Evolutionary conservation across 1,140 invertebrate species (phyloP), one percentile per base, ranked within the genome.

Genomic region (Drusus annulatus): DNA sequence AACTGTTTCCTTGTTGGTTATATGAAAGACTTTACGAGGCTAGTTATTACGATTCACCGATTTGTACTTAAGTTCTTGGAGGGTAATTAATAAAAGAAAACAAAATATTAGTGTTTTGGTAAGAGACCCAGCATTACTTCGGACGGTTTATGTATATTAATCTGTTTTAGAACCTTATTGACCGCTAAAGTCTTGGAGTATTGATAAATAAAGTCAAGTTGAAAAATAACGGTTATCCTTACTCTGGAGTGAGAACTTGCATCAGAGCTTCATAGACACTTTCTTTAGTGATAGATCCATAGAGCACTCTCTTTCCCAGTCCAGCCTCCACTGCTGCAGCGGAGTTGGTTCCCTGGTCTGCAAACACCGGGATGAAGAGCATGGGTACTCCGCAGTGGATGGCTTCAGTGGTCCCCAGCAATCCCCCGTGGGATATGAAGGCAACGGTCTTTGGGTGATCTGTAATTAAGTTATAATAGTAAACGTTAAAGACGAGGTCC

Each of bases 361-460:
- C 92, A 79, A 88, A 93, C 83, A 93, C 89, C 0, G 92, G 92
- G 54, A 93, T 87, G n/a, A 91, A 85, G 1, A 95, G 68, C 87
- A 94, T 91, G 1, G 94, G 94, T 19, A 93, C 91, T 0, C 92
- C 93, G 2, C 89, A 88, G 45, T 93, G 90, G 2, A 93, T 86
- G 0, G 91, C 91, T 83, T 95, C 94, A 0, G 91, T 90, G 62
- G 91, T 86, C 8, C 94, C 93, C 36, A 94, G 87, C 6, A 93
- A 87, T 19, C 94, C 94, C 0, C 93, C 93, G 81, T 95, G 94
- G 2, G 91, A 91, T 15, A 95, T 87, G 84, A 93, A 95, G 10
- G 92, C 89, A 50, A 91, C 88, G 0, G 93, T 89, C 78, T 93
- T 93, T 3, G 91, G 89, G 86, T 95, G 93, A 76, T 89, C 93